A percentile compares a stretch with the other conserved stretches of the same genome.
Evolutionary conservation across 2,797 vertebrate species (phyloP).

Genomic region (Tarsius wallacei): DNA sequence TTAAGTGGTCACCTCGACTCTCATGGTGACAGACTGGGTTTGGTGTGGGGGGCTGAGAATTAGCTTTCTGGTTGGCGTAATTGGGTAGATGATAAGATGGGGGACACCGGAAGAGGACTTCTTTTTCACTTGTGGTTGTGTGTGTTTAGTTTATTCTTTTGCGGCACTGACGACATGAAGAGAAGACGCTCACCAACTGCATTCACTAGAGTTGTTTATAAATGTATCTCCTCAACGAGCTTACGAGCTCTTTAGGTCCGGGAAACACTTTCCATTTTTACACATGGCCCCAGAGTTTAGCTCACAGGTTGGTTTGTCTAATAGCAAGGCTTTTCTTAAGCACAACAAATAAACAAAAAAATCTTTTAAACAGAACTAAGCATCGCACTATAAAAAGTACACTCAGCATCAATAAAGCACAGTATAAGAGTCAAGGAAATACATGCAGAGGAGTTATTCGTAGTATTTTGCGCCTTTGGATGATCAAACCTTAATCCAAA

Average conservation of each 20-base stretch:
- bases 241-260: background rate
- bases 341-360: background rate
- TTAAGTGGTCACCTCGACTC: background rate
- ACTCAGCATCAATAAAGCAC: background rate
- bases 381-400: background rate
- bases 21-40: background rate
- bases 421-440: background rate
- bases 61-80: background rate
- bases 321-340: background rate
- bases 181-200: background rate
- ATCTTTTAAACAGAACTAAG: background rate
- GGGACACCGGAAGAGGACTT: background rate
- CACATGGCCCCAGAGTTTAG: background rate
- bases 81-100: background rate
- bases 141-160: background rate
- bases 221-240: background rate
- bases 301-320: background rate
- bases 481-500: background rate
- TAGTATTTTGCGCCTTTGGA: constrained; percentile 10
- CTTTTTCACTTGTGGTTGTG: background rate
- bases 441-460: background rate
- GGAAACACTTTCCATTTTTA: constrained; percentile 23
- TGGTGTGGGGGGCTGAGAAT: background rate
- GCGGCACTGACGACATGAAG: background rate
- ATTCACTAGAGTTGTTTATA: background rate